Conservation (phyloP, 2,113 vertebrate species). For the Mus musculus region DNA sequence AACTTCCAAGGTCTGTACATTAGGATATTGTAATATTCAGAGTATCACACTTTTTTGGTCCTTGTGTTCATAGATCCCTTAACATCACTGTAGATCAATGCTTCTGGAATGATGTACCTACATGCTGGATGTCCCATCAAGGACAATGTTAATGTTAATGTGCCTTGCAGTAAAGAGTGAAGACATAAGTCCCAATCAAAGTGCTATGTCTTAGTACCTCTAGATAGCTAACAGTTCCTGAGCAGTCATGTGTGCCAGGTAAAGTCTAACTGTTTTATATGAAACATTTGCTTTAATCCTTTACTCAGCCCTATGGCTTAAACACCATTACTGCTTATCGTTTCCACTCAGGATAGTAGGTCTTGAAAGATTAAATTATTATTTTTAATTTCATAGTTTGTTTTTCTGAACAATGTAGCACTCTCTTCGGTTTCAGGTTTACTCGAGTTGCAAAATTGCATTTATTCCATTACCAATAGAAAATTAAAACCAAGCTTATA, state of each 20-base stretch:
- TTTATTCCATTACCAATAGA: background rate
- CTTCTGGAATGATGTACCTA: background rate
- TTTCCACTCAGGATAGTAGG: background rate
- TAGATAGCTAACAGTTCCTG: background rate
- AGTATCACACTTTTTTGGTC: background rate
- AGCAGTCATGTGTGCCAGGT: background rate
- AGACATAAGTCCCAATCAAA: background rate
- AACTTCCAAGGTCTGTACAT: background rate
- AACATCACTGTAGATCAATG: background rate
- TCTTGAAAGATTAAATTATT: background rate
- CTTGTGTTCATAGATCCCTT: slow-evolving; percentile 7
- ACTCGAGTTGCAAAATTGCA: background rate
- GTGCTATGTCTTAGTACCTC: background rate
- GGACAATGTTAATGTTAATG: background rate
- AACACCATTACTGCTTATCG: background rate
- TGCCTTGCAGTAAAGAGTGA: background rate
- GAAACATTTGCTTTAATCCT: background rate
- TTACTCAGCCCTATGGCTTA: background rate
- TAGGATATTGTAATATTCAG: background rate
- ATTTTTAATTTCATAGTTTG: background rate
- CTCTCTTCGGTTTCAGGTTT: background rate
- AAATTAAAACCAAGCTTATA: slow-evolving; percentile 26
- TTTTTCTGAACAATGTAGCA: background rate
- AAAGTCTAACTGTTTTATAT: background rate
- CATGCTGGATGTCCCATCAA: background rate